Base-by-base conservation (phyloP, 1,140 invertebrate species). In the Nephila pilipes region DNA sequence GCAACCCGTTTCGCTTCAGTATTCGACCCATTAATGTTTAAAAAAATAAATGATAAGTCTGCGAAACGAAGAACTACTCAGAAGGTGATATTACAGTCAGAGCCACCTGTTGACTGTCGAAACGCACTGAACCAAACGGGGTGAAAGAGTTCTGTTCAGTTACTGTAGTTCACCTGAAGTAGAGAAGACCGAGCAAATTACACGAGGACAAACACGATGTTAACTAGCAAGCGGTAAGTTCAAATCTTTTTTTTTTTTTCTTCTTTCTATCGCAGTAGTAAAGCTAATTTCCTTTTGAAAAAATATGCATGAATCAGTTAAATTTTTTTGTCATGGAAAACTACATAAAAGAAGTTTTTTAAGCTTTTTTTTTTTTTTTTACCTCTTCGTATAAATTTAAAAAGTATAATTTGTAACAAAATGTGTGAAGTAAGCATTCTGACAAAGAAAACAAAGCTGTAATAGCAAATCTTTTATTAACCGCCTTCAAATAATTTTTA, bases 21-120 rank as follows among this genome's bases (percentile, higher is more conserved):
- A 81, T 81, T 81, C 54, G 80, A 81, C 80, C 80, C 20, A 54
- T 38, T 32, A 75, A 75, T 75, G 32, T 75, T 75, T 46, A n/a
- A 81, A 55, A 80, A 55, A 81, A 36, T n/a, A 36, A 55, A 55
- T 8, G 80, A n/a, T 81, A 81, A 81, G 25, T 81, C 80, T 54
- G 36, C 54, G 38, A 46, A 46, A 36, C 38, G 79, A 54, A 25
- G 80, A 81, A 55, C 80, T 29, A 22, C 80, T 36, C 16, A 75
- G 32, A 46, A 46, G 46, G 69, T 14, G 18, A 75, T n/a, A n/a
- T 5, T 36, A 65, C 63, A 65, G 63, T n/a, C 63, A 65, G 63
- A 65, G 63, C 63, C 63, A 65, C 63, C 63, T 65, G 63, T 65
- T 65, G 63, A 65, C 80, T 22, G 80, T 55, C 10, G 80, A 81